These are phyloP conservation scores for Chionoecetes opilio DNA, from an alignment of 1,140 invertebrate genomes.

Conservation along the genomic window DNA sequence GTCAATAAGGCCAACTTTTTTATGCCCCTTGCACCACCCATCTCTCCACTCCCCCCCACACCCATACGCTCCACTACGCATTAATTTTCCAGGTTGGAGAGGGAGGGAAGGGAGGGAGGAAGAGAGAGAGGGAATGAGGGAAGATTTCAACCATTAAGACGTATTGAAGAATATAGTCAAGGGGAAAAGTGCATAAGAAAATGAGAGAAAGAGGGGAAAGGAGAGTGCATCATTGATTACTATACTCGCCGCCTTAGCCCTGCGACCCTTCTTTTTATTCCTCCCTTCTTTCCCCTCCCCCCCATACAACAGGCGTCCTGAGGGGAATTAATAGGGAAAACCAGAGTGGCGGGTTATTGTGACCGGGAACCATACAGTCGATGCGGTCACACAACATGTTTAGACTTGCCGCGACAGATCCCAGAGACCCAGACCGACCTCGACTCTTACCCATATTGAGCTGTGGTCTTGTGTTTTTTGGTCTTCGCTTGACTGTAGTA, in stretches of 20 bases:
- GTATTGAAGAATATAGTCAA: slow-evolving; percentile 32
- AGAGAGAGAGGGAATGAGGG: too few species aligned
- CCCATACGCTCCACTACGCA: slow-evolving; percentile 2
- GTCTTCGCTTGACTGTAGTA: neutral
- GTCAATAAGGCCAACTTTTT: slow-evolving; percentile 11
- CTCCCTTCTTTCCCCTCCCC: neutral
- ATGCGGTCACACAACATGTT: slow-evolving; percentile 3
- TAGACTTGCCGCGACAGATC: neutral
- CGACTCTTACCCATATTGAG: neutral
- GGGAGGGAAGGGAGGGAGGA: too few species aligned
- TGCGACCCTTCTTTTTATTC: too few species aligned
- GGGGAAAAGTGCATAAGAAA: slow-evolving; percentile 38
- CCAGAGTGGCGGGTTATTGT: slow-evolving; percentile 4
- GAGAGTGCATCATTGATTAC: slow-evolving; percentile 59
- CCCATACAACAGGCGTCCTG: neutral
- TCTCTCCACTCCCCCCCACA: neutral
- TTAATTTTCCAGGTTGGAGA: slow-evolving; percentile 15
- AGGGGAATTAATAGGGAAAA: slow-evolving; percentile 53
- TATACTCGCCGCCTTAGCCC: neutral
- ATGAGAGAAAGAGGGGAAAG: slow-evolving; percentile 24
- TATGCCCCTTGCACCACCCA: neutral
- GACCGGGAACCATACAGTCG: neutral
- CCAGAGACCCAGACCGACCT: neutral
- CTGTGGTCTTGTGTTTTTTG: neutral
- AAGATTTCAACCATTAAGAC: slow-evolving; percentile 32